Base-by-base conservation (phyloP, 37 sponge, comb jelly and placozoan genomes). In the Diacarnus erythraeanus region DNA sequence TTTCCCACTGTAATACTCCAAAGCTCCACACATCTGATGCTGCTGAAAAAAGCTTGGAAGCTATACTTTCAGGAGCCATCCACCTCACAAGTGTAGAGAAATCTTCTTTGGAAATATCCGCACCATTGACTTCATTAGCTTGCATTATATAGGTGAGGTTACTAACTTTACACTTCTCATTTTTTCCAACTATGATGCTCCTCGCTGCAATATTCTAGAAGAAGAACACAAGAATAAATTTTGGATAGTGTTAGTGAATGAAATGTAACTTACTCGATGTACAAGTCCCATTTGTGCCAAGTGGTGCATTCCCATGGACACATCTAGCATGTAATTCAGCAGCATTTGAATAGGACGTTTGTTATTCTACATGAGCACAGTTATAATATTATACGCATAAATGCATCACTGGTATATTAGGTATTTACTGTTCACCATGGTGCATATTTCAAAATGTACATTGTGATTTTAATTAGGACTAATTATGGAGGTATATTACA, bases 1-100 rank as follows among this genome's bases (percentile, higher is more conserved):
- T 79, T 76, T 89, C 89, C 89, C 89, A 89, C 70, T 65, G 58
- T 33, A 88, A 67, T 21, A 88, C 43, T 0, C 89, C 89, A 47
- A 78, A 88, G 58, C 83, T 84, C 89, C 89, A 89, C 64, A 89
- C 89, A 31, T 89, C 89, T 34, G 85, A 84, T 6, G 89, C 89
- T 21, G 75, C 21, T 15, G 85, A 84, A 70, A 89, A 89, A 25
- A 37, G 0, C n/a, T 58, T 42, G 1, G 75, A 61, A 2, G 44
- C 21, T 12, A 89, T 51, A 66, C 61, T 77, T 61, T 89, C 89
- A 23, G 85, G 85, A 37, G 89, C 65, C 89, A 89, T 89, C 89
- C 89, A 89, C 8, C 81, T 58, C 2, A 84, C 40, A 15, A 12
- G 10, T 12, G 12, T 47, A 12, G 51, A 12, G 10, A 12, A 15